These are phyloP conservation scores for Prunella himalayana DNA, from an alignment of 2,113 vertebrate species.

Conservation along the genomic window DNA sequence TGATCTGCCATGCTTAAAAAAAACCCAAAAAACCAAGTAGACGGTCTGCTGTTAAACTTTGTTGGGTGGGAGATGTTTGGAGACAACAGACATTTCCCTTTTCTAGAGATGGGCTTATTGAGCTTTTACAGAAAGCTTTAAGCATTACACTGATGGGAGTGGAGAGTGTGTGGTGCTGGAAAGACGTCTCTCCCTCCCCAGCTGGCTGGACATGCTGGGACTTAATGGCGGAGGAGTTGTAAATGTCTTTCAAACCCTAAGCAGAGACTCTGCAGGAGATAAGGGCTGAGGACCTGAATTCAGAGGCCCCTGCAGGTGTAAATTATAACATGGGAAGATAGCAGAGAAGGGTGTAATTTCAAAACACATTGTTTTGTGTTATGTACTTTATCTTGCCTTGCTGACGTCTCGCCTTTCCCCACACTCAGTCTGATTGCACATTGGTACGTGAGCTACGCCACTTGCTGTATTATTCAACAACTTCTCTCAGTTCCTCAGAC, in stretches of 20 bases:
- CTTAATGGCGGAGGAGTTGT: neutral
- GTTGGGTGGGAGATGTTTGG: neutral
- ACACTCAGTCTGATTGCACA: neutral
- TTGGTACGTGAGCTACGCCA: neutral
- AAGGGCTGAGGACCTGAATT: neutral
- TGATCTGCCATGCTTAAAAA: neutral
- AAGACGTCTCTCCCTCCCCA: neutral
- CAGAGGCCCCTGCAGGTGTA: slow-evolving; percentile 10
- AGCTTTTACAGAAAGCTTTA: neutral
- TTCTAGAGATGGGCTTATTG: neutral
- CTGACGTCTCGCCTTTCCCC: neutral
- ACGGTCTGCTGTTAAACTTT: neutral
- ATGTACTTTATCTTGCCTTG: neutral
- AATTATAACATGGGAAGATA: neutral
- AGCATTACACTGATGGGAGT: neutral
- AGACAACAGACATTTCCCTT: neutral
- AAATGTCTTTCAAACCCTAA: neutral
- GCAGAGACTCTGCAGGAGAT: neutral
- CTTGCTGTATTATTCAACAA: neutral
- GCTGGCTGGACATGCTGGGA: neutral
- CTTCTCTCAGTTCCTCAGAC: neutral
- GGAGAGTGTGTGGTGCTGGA: neutral
- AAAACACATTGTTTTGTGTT: neutral
- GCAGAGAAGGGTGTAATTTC: slow-evolving; percentile 15
- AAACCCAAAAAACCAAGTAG: neutral